Percentiles rank a stretch among this genome's conserved stretches.
These are phyloP conservation scores for Cepaea hortensis DNA, from an alignment of 2,888 invertebrate species.

Conservation along the genomic window DNA sequence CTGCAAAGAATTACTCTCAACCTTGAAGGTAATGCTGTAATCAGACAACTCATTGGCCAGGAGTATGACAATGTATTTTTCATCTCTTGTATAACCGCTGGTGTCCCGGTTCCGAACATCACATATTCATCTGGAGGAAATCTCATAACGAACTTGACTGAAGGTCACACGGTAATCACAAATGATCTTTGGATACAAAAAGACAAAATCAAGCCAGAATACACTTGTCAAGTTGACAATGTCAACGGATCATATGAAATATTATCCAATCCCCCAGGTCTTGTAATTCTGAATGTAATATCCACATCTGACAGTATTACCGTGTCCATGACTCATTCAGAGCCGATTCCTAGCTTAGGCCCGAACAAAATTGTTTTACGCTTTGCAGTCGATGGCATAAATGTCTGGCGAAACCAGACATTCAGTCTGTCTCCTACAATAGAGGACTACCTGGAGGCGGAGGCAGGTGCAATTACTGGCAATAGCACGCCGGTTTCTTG, in stretches of 20 bases:
- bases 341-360: neutral
- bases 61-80: slow-evolving; percentile 3
- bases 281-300: neutral
- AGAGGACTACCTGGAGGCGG: neutral
- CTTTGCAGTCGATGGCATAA: neutral
- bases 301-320: slow-evolving; percentile 4
- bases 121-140: neutral
- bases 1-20: neutral
- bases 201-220: slow-evolving; percentile 1
- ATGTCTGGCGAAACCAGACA: neutral
- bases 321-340: neutral
- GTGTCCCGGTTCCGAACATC: slow-evolving; percentile 17
- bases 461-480: neutral
- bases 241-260: neutral
- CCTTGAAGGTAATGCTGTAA: slow-evolving; percentile 7
- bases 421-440: neutral
- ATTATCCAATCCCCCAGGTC: neutral
- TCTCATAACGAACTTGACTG: neutral
- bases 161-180: slow-evolving; percentile 25
- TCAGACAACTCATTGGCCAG: neutral
- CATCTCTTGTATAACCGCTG: slow-evolving; percentile 26
- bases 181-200: slow-evolving; percentile 5
- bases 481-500: slow-evolving; percentile 1
- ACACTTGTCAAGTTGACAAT: slow-evolving; percentile 27
- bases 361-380: neutral